Evolutionary conservation across 2,113 vertebrate species (phyloP), one percentile per base, ranked within the genome.

Genomic region (Cephalopterus ornatus): DNA sequence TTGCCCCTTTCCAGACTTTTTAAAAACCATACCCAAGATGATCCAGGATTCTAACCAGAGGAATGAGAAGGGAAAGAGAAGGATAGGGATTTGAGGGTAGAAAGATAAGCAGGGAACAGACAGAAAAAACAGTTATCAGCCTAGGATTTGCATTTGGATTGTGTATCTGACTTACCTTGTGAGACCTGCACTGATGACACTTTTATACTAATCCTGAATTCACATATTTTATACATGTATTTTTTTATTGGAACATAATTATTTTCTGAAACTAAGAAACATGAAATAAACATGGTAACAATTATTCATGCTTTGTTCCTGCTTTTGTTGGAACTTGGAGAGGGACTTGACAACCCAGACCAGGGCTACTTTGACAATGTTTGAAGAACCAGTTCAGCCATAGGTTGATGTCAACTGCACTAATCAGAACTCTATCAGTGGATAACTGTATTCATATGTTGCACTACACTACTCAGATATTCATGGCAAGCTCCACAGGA

Each of bases 311-410:
- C 90, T 96, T 97, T 96, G 85, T 96, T 96, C 82, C 76, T 94
- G 93, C 93, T 97, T 97, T 97, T 96, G 59, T 97, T 96, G 96
- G 95, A 94, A 84, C 89, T 84, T 44, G 71, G 39, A 94, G 90
- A 86, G n/a, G 56, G 61, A 90, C 50, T 84, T 94, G 95, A 96
- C 92, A 96, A 91, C n/a, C 33, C 65, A 81, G 72, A 93, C 44
- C 68, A 84, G 37, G 76, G 65, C 85, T 86, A 93, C 92, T 94
- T 44, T 94, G 92, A 93, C 88, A 96, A 63, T 91, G 76, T 96
- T 96, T 96, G 95, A 96, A 96, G 82, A 97, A 92, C 92, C 85
- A 91, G 95, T 96, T 96, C 95, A 96, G 95, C 95, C 93, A 93
- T 27, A 90, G 95, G 92, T 91, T 96, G 93, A 95, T 94, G 93